Conservation (phyloP, 2,113 vertebrate species). For the Geococcyx californianus region DNA sequence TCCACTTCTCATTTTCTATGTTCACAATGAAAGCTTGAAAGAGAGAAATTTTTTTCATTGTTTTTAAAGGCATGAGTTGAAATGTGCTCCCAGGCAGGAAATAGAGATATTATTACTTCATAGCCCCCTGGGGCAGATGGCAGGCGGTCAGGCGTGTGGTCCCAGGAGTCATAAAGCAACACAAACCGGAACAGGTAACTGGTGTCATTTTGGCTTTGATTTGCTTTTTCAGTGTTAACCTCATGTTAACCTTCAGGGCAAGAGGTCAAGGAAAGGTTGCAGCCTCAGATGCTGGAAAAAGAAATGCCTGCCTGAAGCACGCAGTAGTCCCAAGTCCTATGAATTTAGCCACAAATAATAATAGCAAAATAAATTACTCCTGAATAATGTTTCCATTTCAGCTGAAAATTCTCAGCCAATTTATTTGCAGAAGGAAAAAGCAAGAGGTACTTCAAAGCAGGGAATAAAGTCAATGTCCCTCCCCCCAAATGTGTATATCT, state of each 20-base stretch:
- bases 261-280: slow-evolving; percentile 51
- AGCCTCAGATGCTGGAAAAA: background rate
- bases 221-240: slow-evolving; percentile 56
- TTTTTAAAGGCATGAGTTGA: background rate
- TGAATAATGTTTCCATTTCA: background rate
- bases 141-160: slow-evolving; percentile 20
- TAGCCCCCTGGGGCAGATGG: background rate
- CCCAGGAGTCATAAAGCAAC: slow-evolving; percentile 26
- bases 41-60: slow-evolving; percentile 22
- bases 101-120: slow-evolving; percentile 28
- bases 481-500: background rate
- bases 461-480: background rate
- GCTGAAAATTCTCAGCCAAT: background rate
- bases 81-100: slow-evolving; percentile 48
- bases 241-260: slow-evolving; percentile 33
- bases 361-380: background rate
- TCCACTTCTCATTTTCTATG: slow-evolving; percentile 2
- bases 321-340: background rate
- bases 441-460: background rate
- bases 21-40: slow-evolving; percentile 2
- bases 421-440: background rate
- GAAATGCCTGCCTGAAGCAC: background rate
- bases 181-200: slow-evolving; percentile 57
- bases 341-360: background rate
- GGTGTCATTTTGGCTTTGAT: slow-evolving; percentile 44